Evolutionary conservation across 1,140 invertebrate genomes (phyloP), one percentile per base, ranked within the genome.

Genomic region (Panagrolaimus sp.): DNA sequence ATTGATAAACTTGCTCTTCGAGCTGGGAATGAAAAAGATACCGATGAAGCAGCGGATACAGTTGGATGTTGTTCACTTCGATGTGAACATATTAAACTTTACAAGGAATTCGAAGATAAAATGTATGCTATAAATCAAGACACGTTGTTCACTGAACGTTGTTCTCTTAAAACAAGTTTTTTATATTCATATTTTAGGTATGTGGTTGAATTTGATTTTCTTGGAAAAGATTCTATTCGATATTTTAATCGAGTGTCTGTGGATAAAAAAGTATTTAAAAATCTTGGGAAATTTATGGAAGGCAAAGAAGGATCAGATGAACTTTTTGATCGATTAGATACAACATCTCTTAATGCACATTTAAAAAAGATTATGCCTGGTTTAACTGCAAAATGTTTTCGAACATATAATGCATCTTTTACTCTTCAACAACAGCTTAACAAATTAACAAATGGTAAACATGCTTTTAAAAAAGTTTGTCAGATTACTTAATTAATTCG

Each of bases 21-120:
- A 88, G 96, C 95, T 77, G 94, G 96, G 86, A 99, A 99, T 84
- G 96, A 99, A 85, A 99, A 99, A 84, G 96, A 99, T 83, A 95
- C 96, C 85, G 87, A 86, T 45, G 95, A 98, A 84, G 93, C 96
- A 4, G 86, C 86, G 7, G 78, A 81, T 81, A 99, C 96, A 5
- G 96, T 99, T 0, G 96, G 96, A 86, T 99, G 96, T 84, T 99
- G 96, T 86, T 99, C 96, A 9, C 85, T 99, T n/a, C 88, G 96
- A 53, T 90, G 93, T 5, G 96, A 99, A 85, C 96, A 99, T 81
- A 92, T 99, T 69, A 87, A 88, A 74, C 87, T 99, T 62, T 89
- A 93, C 77, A 91, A 93, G 79, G 88, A 94, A 77, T 89, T 91
- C 77, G 90, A 96, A 84, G 92, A 89, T 45, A 91, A 91, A 72